Base-by-base conservation (phyloP, 2,113 vertebrate species). In the Perognathus longimembris region DNA sequence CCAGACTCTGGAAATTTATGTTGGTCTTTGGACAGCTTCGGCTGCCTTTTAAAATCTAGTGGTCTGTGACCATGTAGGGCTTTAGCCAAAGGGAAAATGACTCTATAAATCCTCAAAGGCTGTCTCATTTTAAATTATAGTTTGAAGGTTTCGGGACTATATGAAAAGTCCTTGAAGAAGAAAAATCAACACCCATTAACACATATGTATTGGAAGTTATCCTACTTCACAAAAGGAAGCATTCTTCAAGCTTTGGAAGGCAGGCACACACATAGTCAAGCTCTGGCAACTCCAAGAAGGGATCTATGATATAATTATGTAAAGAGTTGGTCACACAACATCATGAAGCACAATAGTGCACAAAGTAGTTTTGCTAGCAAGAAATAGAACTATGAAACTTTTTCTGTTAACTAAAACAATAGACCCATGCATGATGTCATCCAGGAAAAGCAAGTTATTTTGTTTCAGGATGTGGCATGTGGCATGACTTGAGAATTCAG, bases 1-100 rank as follows among this genome's bases (percentile, higher is more conserved):
- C 91, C 93, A 94, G 94, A 78, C 94, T 97, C 86, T 96, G 97
- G 97, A 97, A 98, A 98, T 98, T 98, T 98, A 95, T 97, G 96
- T 95, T 95, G 95, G 97, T 95, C 96, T 97, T 95, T 84, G 84
- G 96, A 97, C 91, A 96, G 96, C 94, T 96, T 97, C 81, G 92
- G 96, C 91, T 97, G 97, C 96, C 97, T 98, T 98, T 98, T 95
- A 85, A 97, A 97, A 98, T 97, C 97, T 97, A 94, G 82, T 93
- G 97, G 97, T 97, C 97, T 97, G 97, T 97, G 95, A 97, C 89
- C 97, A 96, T 75, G 88, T 94, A 97, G 89, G 96, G 96, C 87
- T 97, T 94, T 89, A 94, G 93, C 95, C 96, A 97, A 97, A 94
- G 86, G 94, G 92, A 97, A 97, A 97, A 96, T 95, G 96, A 97